These are phyloP conservation scores for Sarcophaga carnaria DNA, from an alignment of 2,888 invertebrate genomes.

Conservation along the genomic window DNA sequence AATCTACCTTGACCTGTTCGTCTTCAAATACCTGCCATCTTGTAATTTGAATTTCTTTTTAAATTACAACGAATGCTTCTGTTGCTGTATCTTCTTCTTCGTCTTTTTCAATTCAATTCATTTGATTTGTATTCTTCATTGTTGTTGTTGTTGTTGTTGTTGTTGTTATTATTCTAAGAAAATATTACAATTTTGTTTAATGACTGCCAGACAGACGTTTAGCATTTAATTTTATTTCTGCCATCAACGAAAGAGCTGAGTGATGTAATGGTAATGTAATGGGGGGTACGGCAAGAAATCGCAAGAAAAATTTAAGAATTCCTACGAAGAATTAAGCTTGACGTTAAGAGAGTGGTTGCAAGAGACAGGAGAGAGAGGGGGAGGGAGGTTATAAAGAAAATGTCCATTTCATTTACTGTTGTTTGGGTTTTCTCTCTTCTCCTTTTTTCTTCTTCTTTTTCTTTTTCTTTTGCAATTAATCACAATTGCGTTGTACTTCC, in stretches of 20 bases:
- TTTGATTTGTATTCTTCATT: neutral
- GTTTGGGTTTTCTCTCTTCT: slow-evolving; percentile 10
- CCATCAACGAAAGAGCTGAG: neutral
- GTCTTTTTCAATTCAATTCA: neutral
- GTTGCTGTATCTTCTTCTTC: no score
- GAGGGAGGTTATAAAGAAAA: slow-evolving; percentile 37
- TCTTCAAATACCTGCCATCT: neutral
- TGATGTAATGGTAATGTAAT: no score
- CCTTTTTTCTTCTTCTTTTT: slow-evolving; percentile 31
- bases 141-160: neutral
- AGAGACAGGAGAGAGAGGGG: neutral
- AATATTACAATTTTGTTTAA: slow-evolving; percentile 61
- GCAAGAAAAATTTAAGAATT: no score
- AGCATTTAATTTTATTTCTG: slow-evolving; percentile 57
- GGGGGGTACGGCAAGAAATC: no score
- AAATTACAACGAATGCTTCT: slow-evolving; percentile 1
- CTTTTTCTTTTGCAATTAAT: slow-evolving; percentile 76
- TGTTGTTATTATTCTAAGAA: slow-evolving; percentile 59
- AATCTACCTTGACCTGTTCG: neutral
- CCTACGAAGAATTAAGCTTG: no score
- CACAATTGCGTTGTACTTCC: slow-evolving; percentile 75
- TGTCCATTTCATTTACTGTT: slow-evolving; percentile 61
- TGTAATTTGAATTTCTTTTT: slow-evolving; percentile 50
- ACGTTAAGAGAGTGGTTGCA: no score
- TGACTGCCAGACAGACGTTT: slow-evolving; percentile 61